These are phyloP conservation scores for Xenotilapia caudafasciata DNA, from an alignment of 2,113 vertebrate species.

Conservation along the genomic window DNA sequence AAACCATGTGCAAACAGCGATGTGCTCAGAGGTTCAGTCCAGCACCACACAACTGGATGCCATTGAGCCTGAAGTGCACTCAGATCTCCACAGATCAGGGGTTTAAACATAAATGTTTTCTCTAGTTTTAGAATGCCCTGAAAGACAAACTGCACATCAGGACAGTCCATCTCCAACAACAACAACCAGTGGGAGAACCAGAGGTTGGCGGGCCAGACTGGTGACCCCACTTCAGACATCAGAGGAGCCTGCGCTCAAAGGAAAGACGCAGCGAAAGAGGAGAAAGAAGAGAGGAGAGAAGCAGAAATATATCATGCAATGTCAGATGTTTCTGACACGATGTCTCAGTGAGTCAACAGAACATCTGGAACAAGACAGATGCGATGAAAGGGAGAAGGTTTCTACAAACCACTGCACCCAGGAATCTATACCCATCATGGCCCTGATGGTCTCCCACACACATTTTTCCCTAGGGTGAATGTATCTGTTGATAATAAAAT, in stretches of 20 bases:
- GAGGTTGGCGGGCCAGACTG: not conserved
- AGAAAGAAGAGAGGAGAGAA: not conserved
- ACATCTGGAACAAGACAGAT: not conserved
- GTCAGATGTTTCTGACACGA: not conserved
- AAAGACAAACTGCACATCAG: not conserved
- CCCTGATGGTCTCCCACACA: not conserved
- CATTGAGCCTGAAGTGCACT: not conserved
- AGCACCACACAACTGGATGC: not conserved
- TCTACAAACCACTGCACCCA: not conserved
- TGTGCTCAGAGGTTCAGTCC: not conserved
- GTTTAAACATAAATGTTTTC: not conserved
- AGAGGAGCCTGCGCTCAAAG: not conserved
- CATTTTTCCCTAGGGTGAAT: not conserved
- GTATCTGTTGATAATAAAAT: not conserved
- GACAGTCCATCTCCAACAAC: not conserved
- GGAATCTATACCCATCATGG: not conserved
- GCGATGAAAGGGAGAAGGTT: not conserved
- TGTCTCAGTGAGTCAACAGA: not conserved
- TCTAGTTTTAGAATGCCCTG: not conserved
- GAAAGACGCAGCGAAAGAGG: not conserved
- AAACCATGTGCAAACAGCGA: not conserved
- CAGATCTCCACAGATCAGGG: not conserved
- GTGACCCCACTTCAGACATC: constrained; percentile 13
- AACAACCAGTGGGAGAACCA: not conserved
- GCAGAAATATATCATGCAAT: not conserved